Evolutionary conservation across 1,140 invertebrate species (phyloP).

Genomic region (Scaptomyza hsui): DNA sequence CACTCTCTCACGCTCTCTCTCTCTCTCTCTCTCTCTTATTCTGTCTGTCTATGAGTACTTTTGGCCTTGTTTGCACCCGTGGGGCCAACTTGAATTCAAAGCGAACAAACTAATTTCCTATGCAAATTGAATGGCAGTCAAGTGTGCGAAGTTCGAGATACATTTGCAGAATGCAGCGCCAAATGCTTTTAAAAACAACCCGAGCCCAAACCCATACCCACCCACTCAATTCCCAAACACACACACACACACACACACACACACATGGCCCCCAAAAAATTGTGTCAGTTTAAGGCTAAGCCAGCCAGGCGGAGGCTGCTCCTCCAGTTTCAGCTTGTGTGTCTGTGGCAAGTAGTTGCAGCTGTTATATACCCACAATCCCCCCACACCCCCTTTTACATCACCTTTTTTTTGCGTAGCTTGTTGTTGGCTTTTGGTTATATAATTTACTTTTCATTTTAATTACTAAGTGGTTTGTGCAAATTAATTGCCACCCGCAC

Average conservation of each 20-base stretch:
- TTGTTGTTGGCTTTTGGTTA: slow-evolving; percentile 17
- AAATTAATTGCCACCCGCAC: slow-evolving; percentile 71
- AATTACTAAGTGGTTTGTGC: slow-evolving; percentile 75
- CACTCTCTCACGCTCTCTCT: slow-evolving; percentile 3
- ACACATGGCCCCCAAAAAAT: slow-evolving; percentile 12
- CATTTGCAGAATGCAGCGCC: slow-evolving; percentile 65
- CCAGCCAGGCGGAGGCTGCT: slow-evolving; percentile 1
- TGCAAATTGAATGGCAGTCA: slow-evolving; percentile 82
- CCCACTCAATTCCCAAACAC: background rate
- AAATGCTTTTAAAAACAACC: slow-evolving; percentile 78
- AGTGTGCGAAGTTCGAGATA: slow-evolving; percentile 81
- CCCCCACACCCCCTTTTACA: background rate
- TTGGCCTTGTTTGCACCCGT: slow-evolving; percentile 77
- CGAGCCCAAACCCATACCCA: slow-evolving; percentile 6
- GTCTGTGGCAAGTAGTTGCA: background rate
- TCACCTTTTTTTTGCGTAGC: slow-evolving; percentile 1
- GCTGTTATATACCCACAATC: background rate
- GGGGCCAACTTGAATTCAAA: slow-evolving; percentile 82
- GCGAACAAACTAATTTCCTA: slow-evolving; percentile 82
- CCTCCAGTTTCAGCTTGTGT: background rate
- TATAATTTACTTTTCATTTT: slow-evolving; percentile 81
- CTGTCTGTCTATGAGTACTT: slow-evolving; percentile 41
- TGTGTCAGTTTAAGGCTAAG: slow-evolving; percentile 38
- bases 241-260: background rate
- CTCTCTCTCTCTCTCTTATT: background rate